Percentiles rank a stretch among this genome's conserved stretches.
These are phyloP conservation scores for Bryconaethiops microstoma DNA, from an alignment of 2,797 vertebrate genomes.

Conservation along the genomic window DNA sequence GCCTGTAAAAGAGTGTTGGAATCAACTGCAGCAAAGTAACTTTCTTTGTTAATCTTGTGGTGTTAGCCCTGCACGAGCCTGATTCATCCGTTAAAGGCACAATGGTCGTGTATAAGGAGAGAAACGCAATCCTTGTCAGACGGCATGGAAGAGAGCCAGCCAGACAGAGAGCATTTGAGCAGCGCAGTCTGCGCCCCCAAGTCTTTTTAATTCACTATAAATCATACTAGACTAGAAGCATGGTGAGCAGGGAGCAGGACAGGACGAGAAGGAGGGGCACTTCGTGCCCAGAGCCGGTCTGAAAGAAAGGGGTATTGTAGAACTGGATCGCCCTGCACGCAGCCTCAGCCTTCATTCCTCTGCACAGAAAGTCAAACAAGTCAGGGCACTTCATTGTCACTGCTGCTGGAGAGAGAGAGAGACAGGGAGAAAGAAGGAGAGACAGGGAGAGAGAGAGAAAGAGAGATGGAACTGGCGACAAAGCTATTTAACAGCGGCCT, in stretches of 20 bases:
- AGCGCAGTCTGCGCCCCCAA: conserved; percentile 66
- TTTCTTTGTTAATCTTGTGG: conserved; percentile 59
- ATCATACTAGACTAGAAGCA: conserved; percentile 72
- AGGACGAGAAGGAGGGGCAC: conserved; percentile 50
- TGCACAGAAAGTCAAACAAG: conserved; percentile 75
- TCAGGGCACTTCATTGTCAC: conserved; percentile 69
- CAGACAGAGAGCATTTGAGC: conserved; percentile 70
- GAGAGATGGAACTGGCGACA: conserved; percentile 63
- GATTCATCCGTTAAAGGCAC: conserved; percentile 65
- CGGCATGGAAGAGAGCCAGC: conserved; percentile 65
- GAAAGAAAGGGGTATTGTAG: conserved; percentile 65
- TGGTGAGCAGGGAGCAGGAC: conserved; percentile 62
- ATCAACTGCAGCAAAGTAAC: conserved; percentile 55
- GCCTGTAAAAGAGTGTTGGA: conserved; percentile 25
- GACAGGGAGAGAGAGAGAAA: too few relatives aligned
- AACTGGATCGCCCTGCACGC: conserved; percentile 69
- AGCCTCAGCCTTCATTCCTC: conserved; percentile 65
- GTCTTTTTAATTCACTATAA: conserved; percentile 76
- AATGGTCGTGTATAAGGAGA: conserved; percentile 64
- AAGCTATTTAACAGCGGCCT: conserved; percentile 61
- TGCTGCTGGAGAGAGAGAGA: conserved; percentile 58
- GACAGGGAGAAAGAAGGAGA: too few relatives aligned
- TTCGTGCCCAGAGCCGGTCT: conserved; percentile 64
- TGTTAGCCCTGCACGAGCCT: conserved; percentile 63
- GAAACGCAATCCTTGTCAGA: conserved; percentile 72